phyloP scores from a whole-genome alignment of 2,113 vertebrate genomes.

The Proterorhinus semilunaris region DNA sequence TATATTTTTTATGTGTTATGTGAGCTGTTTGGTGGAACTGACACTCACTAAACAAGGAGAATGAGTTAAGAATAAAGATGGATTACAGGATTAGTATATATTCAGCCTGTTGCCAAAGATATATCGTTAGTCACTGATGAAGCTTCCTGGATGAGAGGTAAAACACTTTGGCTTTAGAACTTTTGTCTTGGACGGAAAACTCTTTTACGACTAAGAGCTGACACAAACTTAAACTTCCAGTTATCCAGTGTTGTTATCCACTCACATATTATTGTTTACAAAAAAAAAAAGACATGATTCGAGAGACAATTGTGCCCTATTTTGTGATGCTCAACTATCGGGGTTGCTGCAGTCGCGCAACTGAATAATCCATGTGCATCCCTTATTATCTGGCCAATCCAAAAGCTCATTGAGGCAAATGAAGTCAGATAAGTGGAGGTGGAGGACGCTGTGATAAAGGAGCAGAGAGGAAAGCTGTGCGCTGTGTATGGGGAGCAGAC shows the following conservation, averaged over 20 bases:
- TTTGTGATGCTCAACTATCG: background rate
- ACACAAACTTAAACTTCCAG: too few species aligned
- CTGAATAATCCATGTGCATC: background rate
- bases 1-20: too few species aligned
- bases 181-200: too few species aligned
- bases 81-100: too few species aligned
- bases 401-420: slow-evolving; percentile 27
- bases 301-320: background rate
- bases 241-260: background rate
- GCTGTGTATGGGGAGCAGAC: background rate
- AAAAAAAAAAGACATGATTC: background rate
- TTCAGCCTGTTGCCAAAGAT: too few species aligned
- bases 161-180: too few species aligned
- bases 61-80: too few species aligned
- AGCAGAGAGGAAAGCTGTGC: background rate
- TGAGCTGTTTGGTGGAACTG: too few species aligned
- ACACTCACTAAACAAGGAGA: too few species aligned
- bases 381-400: slow-evolving; percentile 23
- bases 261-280: background rate
- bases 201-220: too few species aligned
- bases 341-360: background rate
- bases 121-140: too few species aligned
- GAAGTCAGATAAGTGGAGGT: slow-evolving; percentile 31
- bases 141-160: too few species aligned
- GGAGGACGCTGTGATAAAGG: slow-evolving; percentile 27